phyloP scores from a whole-genome alignment of 2,888 invertebrate species.

The Bombylius discolor region DNA sequence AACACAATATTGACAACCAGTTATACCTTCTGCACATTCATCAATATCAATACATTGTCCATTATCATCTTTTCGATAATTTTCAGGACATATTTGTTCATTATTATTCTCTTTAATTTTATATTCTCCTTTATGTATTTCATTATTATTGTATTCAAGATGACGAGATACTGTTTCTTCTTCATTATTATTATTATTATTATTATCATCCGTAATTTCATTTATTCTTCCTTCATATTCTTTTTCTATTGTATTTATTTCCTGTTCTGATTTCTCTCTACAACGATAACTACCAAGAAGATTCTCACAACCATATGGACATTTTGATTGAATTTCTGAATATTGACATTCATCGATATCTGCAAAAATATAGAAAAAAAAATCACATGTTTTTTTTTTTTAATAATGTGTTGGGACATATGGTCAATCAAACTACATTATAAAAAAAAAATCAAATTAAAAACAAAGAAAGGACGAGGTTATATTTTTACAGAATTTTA shows the following conservation, averaged over 20 bases:
- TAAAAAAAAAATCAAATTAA: no score
- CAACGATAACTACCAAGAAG: slow-evolving; percentile 49
- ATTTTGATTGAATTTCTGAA: slow-evolving; percentile 28
- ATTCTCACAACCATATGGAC: slow-evolving; percentile 47
- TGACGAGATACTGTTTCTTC: slow-evolving; percentile 11
- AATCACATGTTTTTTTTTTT: no score
- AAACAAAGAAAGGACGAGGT: no score
- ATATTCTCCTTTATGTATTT: neutral
- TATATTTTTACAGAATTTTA: no score
- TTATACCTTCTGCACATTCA: slow-evolving; percentile 24
- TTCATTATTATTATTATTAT: slow-evolving; percentile 2
- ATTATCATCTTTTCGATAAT: slow-evolving; percentile 19
- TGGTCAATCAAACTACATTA: no score
- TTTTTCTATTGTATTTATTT: slow-evolving; percentile 2
- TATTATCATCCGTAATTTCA: neutral
- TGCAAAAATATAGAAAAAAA: slow-evolving; percentile 19
- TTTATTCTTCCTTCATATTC: slow-evolving; percentile 7
- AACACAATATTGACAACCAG: slow-evolving; percentile 24
- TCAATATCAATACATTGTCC: slow-evolving; percentile 25
- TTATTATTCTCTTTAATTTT: slow-evolving; percentile 1
- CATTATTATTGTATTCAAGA: neutral
- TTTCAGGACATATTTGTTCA: slow-evolving; percentile 25
- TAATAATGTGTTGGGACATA: no score
- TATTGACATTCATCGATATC: slow-evolving; percentile 54
- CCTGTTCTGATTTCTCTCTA: slow-evolving; percentile 14